Evolutionary conservation across 2,888 invertebrate genomes (phyloP), one percentile per base, ranked within the genome.

Genomic region (Leucophenga maculata): DNA sequence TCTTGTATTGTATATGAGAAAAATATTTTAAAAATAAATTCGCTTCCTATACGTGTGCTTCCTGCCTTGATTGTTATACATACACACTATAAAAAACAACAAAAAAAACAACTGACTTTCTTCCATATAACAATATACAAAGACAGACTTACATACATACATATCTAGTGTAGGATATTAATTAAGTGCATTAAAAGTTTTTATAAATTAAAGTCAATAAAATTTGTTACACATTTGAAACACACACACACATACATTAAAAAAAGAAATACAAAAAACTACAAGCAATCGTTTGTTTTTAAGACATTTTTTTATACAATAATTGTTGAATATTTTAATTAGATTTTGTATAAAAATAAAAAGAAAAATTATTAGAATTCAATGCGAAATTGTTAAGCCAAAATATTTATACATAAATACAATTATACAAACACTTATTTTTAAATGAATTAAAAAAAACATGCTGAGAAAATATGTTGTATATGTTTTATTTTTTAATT

Each of bases 341-440:
- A 64, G 20, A 8, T 64, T 64, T 64, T 31, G 20, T 48, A 64
- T 26, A 64, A 46, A 46, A 39, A 26, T 18, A 60, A 39, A n/a
- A 44, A 39, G 39, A 14, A 31, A 31, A 31, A 11, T 31, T 50
- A 50, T 50, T 11, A 50, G 26, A 26, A 39, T 6, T 39, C 6
- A 39, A 11, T 39, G 39, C 39, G 8, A 64, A 64, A 64, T 64
- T 64, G 48, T 64, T 64, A 81, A 81, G 79, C 81, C 76, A 81
- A 81, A 79, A 75, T 79, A 79, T 79, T 79, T 79, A 81, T 79
- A 81, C 46, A 60, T 59, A 65, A n/a, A 52, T 55, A 59, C 22
- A 70, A 64, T 48, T 66, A 31, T 68, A 50, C 39, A 50, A 18
- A 50, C 6, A 50, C 14, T 50, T 50, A 50, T 50, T 4, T 50